Conservation (phyloP, 2,888 invertebrate species). For the Brachypalpus laphriformis region DNA sequence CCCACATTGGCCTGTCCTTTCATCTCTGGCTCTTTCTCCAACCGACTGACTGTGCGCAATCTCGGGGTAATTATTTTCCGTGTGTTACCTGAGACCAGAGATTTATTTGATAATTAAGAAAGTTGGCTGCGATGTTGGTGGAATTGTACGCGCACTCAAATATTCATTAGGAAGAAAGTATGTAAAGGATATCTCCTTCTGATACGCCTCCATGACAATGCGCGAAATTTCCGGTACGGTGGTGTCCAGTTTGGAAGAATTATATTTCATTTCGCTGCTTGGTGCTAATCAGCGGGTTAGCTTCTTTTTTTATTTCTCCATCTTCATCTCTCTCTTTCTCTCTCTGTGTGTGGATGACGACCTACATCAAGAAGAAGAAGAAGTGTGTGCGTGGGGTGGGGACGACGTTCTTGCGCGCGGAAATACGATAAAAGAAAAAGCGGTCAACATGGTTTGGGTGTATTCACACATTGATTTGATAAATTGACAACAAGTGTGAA, state of each 20-base stretch:
- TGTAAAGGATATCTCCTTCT: constrained; percentile 45
- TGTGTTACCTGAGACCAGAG: constrained; percentile 51
- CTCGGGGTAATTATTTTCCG: constrained; percentile 69
- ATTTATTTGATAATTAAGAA: constrained; percentile 73
- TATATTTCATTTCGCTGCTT: constrained; percentile 5
- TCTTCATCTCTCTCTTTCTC: not conserved
- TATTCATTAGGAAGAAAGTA: constrained; percentile 63
- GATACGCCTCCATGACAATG: constrained; percentile 41
- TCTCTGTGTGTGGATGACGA: constrained; percentile 40
- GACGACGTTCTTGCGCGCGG: not conserved
- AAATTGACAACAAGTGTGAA: constrained; percentile 66
- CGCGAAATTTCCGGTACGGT: not conserved
- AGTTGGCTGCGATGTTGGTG: constrained; percentile 31
- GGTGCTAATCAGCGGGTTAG: constrained; percentile 48
- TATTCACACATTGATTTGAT: constrained; percentile 66
- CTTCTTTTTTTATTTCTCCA: constrained; percentile 10
- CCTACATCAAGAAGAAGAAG: constrained; percentile 64
- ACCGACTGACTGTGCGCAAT: constrained; percentile 46
- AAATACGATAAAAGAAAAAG: constrained; percentile 24
- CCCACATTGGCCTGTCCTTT: constrained; percentile 50
- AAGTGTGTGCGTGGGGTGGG: constrained; percentile 23
- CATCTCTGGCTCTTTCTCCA: not conserved
- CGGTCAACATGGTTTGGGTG: constrained; percentile 58
- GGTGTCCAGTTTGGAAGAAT: not conserved
- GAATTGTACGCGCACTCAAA: constrained; percentile 8